Evolutionary conservation across 2,113 vertebrate species (phyloP).

Genomic region (Silurus asotus): DNA sequence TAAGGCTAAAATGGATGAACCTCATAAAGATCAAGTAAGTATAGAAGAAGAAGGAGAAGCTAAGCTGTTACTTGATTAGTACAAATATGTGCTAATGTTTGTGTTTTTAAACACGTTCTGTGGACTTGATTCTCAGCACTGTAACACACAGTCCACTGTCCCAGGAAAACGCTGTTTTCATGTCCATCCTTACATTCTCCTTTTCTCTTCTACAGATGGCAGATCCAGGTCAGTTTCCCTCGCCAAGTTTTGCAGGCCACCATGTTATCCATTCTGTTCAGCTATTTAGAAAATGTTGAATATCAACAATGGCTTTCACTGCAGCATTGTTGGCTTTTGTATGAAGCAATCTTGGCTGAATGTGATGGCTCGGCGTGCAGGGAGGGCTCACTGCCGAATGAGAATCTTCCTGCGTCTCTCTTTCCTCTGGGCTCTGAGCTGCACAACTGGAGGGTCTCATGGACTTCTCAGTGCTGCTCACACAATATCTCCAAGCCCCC

Average conservation of each 20-base stretch:
- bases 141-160: background rate
- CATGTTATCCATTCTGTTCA: constrained; percentile 97
- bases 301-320: constrained; percentile 99
- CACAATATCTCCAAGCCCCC: constrained; percentile 30
- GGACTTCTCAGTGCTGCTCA: constrained; percentile 20
- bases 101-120: background rate
- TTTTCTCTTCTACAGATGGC: constrained; percentile 66
- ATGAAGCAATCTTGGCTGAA: constrained; percentile 99
- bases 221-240: constrained; percentile 89
- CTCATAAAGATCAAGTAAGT: constrained; percentile 40
- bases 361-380: constrained; percentile 85
- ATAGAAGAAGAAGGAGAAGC: background rate
- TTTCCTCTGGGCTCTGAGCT: constrained; percentile 33
- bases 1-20: constrained; percentile 64
- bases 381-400: constrained; percentile 68
- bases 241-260: constrained; percentile 91
- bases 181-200: constrained; percentile 47
- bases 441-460: constrained; percentile 25
- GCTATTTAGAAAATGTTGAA: constrained; percentile 99
- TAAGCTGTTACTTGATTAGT: background rate
- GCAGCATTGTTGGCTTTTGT: constrained; percentile 98
- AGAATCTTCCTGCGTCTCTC: constrained; percentile 57
- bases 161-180: background rate
- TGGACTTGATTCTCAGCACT: background rate
- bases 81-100: background rate